Percentiles rank a stretch among this genome's conserved stretches.
phyloP scores from a whole-genome alignment of 2,113 vertebrate species.

The Orthonyx spaldingii region DNA sequence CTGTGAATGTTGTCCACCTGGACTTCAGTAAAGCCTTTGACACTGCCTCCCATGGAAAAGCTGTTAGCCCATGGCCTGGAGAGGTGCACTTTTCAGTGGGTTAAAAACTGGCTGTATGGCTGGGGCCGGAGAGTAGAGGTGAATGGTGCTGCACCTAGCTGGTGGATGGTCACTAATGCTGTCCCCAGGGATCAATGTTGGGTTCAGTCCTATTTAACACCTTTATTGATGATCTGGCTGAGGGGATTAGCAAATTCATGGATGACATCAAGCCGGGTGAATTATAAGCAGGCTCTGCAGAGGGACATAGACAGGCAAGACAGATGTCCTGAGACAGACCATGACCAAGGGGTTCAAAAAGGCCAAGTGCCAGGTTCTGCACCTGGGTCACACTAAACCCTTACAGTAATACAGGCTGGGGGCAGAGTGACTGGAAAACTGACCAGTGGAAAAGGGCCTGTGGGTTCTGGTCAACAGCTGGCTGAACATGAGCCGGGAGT shows the following conservation, averaged over 20 bases:
- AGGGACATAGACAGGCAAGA: not conserved
- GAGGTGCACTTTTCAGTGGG: not conserved
- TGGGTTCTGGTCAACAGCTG: not conserved
- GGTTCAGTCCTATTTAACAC: not conserved
- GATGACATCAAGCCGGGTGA: not conserved
- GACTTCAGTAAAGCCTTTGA: not conserved
- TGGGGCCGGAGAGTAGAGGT: not conserved
- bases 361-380: no score
- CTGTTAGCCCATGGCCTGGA: no score
- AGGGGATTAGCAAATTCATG: not conserved
- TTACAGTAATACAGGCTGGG: not conserved
- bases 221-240: not conserved
- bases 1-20: not conserved
- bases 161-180: not conserved
- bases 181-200: not conserved
- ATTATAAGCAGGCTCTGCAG: not conserved
- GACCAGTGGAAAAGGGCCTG: not conserved
- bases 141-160: not conserved
- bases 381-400: not conserved
- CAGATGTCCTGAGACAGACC: no score
- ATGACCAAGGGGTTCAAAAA: not conserved
- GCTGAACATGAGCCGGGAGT: not conserved
- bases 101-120: not conserved
- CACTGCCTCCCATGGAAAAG: not conserved
- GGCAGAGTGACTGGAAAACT: not conserved